Evolutionary conservation across 2,888 invertebrate species (phyloP).

Genomic region (Cryptus armator): DNA sequence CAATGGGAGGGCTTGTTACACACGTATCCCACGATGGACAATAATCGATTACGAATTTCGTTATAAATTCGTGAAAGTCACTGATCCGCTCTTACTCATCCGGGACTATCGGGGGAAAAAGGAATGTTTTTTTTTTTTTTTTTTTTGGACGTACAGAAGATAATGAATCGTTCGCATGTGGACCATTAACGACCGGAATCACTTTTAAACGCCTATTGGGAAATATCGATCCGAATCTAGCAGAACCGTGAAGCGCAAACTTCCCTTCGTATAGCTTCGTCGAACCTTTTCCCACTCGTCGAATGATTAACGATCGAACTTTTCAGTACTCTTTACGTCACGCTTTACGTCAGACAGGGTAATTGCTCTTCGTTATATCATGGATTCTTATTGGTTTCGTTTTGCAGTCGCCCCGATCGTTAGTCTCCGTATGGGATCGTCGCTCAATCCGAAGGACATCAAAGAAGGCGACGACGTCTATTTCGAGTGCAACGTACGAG

Average conservation of each 20-base stretch:
- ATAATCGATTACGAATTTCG: conserved; percentile 22
- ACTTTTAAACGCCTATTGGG: conserved; percentile 20
- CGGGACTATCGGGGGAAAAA: not conserved
- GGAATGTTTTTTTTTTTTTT: not conserved
- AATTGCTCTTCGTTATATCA: conserved; percentile 56
- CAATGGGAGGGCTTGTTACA: not conserved
- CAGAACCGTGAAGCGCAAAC: not conserved
- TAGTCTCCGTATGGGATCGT: conserved; percentile 93
- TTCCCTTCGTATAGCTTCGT: not conserved
- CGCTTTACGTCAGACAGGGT: conserved; percentile 30
- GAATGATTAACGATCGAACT: conserved; percentile 59
- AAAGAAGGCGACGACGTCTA: conserved; percentile 96
- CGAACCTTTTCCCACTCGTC: conserved; percentile 10
- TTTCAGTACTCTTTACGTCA: conserved; percentile 39
- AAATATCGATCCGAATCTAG: conserved; percentile 38
- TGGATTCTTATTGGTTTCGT: conserved; percentile 70
- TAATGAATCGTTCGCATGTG: conserved; percentile 30
- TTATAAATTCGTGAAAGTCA: conserved; percentile 4
- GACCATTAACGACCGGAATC: conserved; percentile 40
- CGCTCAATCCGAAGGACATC: conserved; percentile 93
- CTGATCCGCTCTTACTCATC: not conserved
- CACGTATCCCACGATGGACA: not conserved
- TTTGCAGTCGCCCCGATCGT: conserved; percentile 93
- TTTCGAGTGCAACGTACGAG: conserved; percentile 94
- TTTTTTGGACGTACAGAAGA: conserved; percentile 3